A percentile compares a stretch with the other conserved stretches of the same genome.
phyloP scores from a whole-genome alignment of 1,140 invertebrate species.

The Rhizoglyphus robini region DNA sequence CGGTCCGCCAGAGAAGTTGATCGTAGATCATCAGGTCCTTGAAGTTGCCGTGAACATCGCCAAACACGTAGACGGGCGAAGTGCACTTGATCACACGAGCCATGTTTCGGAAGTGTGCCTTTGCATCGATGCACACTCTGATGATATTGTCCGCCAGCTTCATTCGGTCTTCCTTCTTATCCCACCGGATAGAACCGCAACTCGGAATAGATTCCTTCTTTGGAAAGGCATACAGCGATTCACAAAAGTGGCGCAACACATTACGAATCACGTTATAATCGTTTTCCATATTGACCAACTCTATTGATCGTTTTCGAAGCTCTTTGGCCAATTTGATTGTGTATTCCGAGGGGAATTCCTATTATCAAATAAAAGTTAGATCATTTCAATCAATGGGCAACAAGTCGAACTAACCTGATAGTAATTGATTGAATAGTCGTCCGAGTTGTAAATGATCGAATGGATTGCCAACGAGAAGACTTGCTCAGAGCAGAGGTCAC shows the following conservation, averaged over 20 bases:
- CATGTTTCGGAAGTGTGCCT: not conserved
- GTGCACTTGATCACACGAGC: conserved; percentile 28
- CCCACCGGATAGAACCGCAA: not conserved
- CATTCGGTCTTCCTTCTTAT: conserved; percentile 8
- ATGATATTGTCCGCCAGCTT: conserved; percentile 22
- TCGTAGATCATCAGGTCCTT: conserved; percentile 45
- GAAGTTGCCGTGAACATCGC: conserved; percentile 47
- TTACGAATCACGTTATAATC: not conserved
- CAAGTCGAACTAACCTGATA: too few relatives aligned
- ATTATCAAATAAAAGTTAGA: too few relatives aligned
- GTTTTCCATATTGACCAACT: not conserved
- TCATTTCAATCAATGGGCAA: too few relatives aligned
- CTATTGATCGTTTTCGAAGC: not conserved
- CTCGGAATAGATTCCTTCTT: not conserved
- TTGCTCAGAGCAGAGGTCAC: not conserved
- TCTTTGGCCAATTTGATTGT: not conserved
- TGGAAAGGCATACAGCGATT: not conserved
- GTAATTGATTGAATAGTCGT: too few relatives aligned
- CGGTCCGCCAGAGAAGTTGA: conserved; percentile 45
- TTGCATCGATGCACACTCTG: conserved; percentile 12
- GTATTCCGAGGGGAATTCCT: not conserved
- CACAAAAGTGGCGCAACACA: not conserved
- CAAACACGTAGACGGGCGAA: conserved; percentile 41
- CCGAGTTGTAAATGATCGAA: not conserved
- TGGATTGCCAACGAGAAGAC: not conserved